A percentile compares a stretch with the other conserved stretches of the same genome.
These are phyloP conservation scores for Drosophila pruinosa DNA, from an alignment of 1,140 invertebrate genomes.

Conservation along the genomic window DNA sequence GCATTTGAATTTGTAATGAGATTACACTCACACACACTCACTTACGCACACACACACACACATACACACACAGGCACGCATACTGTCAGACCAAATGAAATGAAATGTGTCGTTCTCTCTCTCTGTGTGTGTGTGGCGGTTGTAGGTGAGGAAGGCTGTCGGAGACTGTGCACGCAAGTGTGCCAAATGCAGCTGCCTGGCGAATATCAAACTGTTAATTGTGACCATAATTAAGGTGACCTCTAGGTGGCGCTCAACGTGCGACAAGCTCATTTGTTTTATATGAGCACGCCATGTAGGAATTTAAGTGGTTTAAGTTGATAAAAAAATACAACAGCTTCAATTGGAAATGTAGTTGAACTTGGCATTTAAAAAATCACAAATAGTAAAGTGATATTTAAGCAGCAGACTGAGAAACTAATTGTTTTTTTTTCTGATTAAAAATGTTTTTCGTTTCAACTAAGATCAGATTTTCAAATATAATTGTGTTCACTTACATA, in stretches of 20 bases:
- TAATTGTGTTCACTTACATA: too few relatives aligned
- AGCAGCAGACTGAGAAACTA: too few relatives aligned
- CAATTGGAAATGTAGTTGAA: too few relatives aligned
- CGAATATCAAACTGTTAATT: slow-evolving; percentile 69
- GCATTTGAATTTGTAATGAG: slow-evolving; percentile 79
- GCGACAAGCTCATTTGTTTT: slow-evolving; percentile 69
- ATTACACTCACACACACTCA: slow-evolving; percentile 54
- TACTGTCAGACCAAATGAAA: slow-evolving; percentile 63
- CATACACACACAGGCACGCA: slow-evolving; percentile 26
- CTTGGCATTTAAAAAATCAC: too few relatives aligned
- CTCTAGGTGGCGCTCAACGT: slow-evolving; percentile 36
- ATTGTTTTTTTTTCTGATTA: too few relatives aligned
- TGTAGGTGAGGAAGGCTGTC: not conserved
- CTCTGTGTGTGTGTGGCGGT: not conserved
- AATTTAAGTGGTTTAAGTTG: not conserved
- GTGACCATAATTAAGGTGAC: slow-evolving; percentile 79
- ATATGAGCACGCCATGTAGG: not conserved
- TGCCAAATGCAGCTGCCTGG: slow-evolving; percentile 23
- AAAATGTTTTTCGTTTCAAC: too few relatives aligned
- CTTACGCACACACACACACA: slow-evolving; percentile 23
- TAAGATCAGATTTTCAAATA: too few relatives aligned
- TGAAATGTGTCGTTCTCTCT: slow-evolving; percentile 59
- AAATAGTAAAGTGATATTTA: too few relatives aligned
- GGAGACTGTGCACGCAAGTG: not conserved
- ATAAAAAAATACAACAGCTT: not conserved